Evolutionary conservation across 2,888 invertebrate genomes (phyloP), one percentile per base, ranked within the genome.

Genomic region (Drosophila hamatofila): DNA sequence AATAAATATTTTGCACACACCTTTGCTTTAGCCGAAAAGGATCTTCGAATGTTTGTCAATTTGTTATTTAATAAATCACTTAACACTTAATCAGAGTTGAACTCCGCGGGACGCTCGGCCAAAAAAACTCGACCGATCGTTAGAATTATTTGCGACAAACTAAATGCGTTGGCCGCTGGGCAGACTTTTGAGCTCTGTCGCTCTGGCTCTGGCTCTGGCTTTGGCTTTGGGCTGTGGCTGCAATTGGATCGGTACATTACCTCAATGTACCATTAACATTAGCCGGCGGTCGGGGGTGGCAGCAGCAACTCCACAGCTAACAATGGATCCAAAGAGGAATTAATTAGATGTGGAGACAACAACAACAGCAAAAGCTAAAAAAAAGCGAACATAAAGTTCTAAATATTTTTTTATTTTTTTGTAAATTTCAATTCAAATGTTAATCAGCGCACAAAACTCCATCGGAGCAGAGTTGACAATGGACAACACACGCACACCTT

Each of bases 71-170:
- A 46, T 9, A 48, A 25, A 52, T 21, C 69, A 63, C 60, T 75
- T 62, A 72, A 37, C 76, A 75, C 71, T 79, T 55, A 61, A 75
- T 80, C 58, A 65, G 48, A 55, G 54, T 51, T 57, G 54, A 70
- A 58, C 39, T 57, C 55, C 60, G 69, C 72, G 61, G 72, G 61
- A 73, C 66, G 79, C 33, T n/a, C 35, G 37, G 37, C 23, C 21
- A 21, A 42, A 42, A 39, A 81, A 85, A 90, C 86, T 81, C 76
- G 83, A 91, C 91, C 85, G 91, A 92, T 88, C 92, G 91, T 88
- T 91, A 82, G 91, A 87, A 89, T 81, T 85, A 80, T 84, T 90
- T 84, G 91, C 91, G 91, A 84, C 84, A 81, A 86, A 91, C 91
- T 91, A 75, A 91, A 87, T 61, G 72, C 74, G 77, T 70, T 80